These are phyloP conservation scores for Tolypeutes matacus DNA, from an alignment of 2,797 vertebrate genomes.

Conservation along the genomic window DNA sequence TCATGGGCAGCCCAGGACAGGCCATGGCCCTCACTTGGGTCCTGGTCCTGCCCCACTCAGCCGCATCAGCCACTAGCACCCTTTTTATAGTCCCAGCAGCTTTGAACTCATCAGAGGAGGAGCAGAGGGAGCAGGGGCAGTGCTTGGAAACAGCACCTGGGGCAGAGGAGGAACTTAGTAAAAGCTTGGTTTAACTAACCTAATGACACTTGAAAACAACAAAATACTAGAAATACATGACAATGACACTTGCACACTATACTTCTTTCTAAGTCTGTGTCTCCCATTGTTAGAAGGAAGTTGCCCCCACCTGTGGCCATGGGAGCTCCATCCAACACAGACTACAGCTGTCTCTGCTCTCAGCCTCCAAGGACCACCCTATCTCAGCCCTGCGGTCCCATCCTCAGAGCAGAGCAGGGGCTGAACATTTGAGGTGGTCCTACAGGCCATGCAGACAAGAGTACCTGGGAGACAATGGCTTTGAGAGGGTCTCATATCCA, in stretches of 20 bases:
- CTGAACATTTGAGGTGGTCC: neutral
- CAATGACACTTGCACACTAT: rapidly evolving
- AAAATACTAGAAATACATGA: neutral
- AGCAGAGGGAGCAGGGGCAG: neutral
- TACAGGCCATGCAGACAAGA: neutral
- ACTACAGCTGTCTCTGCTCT: neutral
- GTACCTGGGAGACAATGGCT: conserved; percentile 83
- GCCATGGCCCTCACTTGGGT: too few relatives aligned
- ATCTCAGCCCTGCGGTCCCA: neutral
- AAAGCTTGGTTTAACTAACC: neutral
- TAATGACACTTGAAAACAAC: neutral
- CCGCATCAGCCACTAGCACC: neutral
- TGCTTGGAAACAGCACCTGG: neutral
- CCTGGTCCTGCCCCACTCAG: too few relatives aligned
- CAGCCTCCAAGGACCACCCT: too few relatives aligned
- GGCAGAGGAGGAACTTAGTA: neutral
- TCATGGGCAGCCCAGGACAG: neutral
- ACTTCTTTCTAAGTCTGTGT: too few relatives aligned
- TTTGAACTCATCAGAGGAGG: neutral
- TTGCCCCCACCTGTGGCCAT: neutral
- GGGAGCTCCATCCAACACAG: neutral
- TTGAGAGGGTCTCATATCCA: conserved; percentile 36
- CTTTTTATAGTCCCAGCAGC: neutral
- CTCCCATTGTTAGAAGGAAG: too few relatives aligned
- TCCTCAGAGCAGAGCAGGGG: neutral